Conservation (phyloP, 2,797 vertebrate genomes). For the Fistularia tabacaria region DNA sequence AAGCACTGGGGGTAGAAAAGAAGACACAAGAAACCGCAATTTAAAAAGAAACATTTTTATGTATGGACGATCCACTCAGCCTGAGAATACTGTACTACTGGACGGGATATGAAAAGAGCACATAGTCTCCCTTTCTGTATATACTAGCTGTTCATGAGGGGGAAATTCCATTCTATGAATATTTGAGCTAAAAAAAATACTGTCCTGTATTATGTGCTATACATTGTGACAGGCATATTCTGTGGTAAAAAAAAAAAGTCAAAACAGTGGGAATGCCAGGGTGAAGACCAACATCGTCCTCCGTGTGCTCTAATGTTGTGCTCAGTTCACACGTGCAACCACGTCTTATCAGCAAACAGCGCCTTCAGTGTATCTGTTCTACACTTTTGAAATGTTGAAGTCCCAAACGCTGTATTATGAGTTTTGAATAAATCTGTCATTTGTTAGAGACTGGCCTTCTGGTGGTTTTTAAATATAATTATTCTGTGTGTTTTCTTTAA, state of each 20-base stretch:
- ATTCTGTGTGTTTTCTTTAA: too few relatives aligned
- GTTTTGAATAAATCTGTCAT: constrained; percentile 96
- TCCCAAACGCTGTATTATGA: constrained; percentile 88
- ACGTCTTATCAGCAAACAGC: constrained; percentile 77
- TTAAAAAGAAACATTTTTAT: constrained; percentile 46
- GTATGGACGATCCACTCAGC: constrained; percentile 47
- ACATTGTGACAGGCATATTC: constrained; percentile 81
- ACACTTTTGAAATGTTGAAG: constrained; percentile 71
- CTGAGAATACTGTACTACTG: constrained; percentile 57
- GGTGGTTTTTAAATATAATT: constrained; percentile 62
- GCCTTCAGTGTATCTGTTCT: constrained; percentile 81
- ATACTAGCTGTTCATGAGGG: constrained; percentile 74
- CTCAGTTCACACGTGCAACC: constrained; percentile 79
- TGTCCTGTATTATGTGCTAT: constrained; percentile 82
- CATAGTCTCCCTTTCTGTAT: constrained; percentile 65
- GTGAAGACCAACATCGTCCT: constrained; percentile 74
- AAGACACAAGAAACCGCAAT: constrained; percentile 28
- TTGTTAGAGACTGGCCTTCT: constrained; percentile 84
- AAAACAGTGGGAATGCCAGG: constrained; percentile 48
- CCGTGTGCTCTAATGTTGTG: constrained; percentile 85
- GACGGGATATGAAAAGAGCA: constrained; percentile 62
- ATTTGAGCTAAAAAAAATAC: constrained; percentile 64
- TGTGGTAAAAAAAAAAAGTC: constrained; percentile 53
- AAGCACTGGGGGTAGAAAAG: constrained; percentile 36
- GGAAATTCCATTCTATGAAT: constrained; percentile 58